A percentile compares a stretch with the other conserved stretches of the same genome.
Conservation (phyloP, 2,888 invertebrate species). For the Epinotia bilunana region DNA sequence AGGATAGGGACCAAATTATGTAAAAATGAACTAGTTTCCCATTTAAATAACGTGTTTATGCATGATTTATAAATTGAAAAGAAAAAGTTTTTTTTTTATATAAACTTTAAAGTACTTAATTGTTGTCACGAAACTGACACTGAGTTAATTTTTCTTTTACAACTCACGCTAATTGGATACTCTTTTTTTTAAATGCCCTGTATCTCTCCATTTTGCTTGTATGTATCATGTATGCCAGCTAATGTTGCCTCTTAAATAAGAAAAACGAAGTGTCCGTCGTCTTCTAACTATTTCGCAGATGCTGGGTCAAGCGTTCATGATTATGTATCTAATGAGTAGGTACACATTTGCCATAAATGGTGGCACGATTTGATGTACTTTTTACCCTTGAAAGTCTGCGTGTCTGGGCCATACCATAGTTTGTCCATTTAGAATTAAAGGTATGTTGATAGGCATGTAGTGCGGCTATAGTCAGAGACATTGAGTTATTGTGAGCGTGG, state of each 20-base stretch:
- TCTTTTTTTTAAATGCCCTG: too few relatives aligned
- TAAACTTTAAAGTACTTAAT: too few relatives aligned
- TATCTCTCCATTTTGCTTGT: too few relatives aligned
- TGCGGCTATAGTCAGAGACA: slow-evolving; percentile 4
- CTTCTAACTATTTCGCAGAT: not conserved
- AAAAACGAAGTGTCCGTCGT: not conserved
- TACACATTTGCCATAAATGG: slow-evolving; percentile 34
- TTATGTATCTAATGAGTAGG: not conserved
- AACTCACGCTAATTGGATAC: too few relatives aligned
- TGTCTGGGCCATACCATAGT: slow-evolving; percentile 20
- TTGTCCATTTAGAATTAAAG: slow-evolving; percentile 30
- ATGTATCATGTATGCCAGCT: too few relatives aligned
- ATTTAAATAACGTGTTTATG: too few relatives aligned
- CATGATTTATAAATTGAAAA: too few relatives aligned
- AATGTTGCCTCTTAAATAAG: not conserved
- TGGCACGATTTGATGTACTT: slow-evolving; percentile 22
- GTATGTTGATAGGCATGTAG: slow-evolving; percentile 15
- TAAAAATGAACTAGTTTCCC: too few relatives aligned
- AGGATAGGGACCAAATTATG: too few relatives aligned
- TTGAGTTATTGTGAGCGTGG: slow-evolving; percentile 11
- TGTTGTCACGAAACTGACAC: too few relatives aligned
- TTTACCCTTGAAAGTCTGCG: slow-evolving; percentile 33
- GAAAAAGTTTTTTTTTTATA: too few relatives aligned
- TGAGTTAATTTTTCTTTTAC: too few relatives aligned
- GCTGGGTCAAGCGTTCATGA: not conserved